Conservation (phyloP, 2,888 invertebrate genomes). For the Diarsia mendica region DNA sequence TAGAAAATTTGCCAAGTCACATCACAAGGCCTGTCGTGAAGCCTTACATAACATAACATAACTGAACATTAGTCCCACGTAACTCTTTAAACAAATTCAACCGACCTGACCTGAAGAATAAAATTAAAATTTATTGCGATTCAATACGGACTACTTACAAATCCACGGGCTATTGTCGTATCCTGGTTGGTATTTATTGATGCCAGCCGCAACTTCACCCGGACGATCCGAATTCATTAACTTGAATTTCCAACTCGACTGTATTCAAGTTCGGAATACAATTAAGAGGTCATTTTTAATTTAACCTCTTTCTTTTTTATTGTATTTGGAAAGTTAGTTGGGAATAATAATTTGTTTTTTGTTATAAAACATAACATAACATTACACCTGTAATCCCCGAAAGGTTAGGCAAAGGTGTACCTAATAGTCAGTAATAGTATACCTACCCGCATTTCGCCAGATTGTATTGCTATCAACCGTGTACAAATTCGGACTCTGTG, state of each 20-base stretch:
- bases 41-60: slow-evolving; percentile 10
- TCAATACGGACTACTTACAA: slow-evolving; percentile 52
- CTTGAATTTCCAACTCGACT: slow-evolving; percentile 73
- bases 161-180: slow-evolving; percentile 43
- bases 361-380: not conserved
- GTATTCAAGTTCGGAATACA: slow-evolving; percentile 79
- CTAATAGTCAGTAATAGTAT: too few species aligned
- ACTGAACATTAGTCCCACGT: not conserved
- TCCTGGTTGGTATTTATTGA: slow-evolving; percentile 60
- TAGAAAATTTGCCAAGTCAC: not conserved
- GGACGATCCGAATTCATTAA: slow-evolving; percentile 77
- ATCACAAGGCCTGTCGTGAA: not conserved
- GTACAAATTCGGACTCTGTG: too few species aligned
- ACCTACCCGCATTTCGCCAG: too few species aligned
- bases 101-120: slow-evolving; percentile 39
- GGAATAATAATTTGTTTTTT: not conserved
- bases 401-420: too few species aligned
- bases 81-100: slow-evolving; percentile 34
- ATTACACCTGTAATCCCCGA: too few species aligned
- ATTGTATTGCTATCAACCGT: too few species aligned
- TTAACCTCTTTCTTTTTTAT: slow-evolving; percentile 15
- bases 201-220: slow-evolving; percentile 55
- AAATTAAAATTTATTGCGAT: slow-evolving; percentile 49
- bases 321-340: not conserved
- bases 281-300: slow-evolving; percentile 66